Base-by-base conservation (phyloP, 2,888 invertebrate species). In the Tetrapedia diversipes region DNA sequence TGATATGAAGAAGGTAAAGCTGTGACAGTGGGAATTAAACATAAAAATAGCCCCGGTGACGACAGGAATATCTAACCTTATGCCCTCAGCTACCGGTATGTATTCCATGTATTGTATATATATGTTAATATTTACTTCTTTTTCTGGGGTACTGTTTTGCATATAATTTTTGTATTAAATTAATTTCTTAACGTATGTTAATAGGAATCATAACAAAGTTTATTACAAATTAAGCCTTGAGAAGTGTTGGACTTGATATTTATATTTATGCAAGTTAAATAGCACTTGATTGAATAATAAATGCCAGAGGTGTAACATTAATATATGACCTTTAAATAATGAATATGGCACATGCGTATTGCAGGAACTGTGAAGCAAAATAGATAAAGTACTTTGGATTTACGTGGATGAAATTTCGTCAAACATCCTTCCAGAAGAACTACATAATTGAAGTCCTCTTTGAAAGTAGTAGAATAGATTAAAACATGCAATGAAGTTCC, bases 51-150 rank as follows among this genome's bases (percentile, higher is more conserved):
- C 69, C 76, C 80, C 65, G 80, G 76, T 76, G 78, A 79, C 57
- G 78, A 84, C 80, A 85, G 79, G 76, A 83, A 86, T 69, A 85
- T 77, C 74, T 68, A 83, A 85, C 87, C 89, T 82, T 86, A 89
- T 90, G 90, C 90, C 90, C 86, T 90, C 90, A 75, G 90, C 89
- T 79, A 90, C 89, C 84, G 89, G 90, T 90, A 80, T 4, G 86
- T 80, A 67, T 47, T 19, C 29, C 45, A 54, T 39, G 37, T 7
- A 53, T 24, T 10, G 16, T 37, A 29, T 45, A 60, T 54, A 2
- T 37, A 24, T 34, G 32, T n/a, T n/a, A 41, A n/a, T 68, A n/a
- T 27, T 24, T 66, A 10, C 2, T 16, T 60, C 45, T 14, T 53
- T 51, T n/a, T 27, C 2, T 32, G 54, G 11, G 45, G 16, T 53